A percentile compares a stretch with the other conserved stretches of the same genome.
Conservation (phyloP, 1,140 invertebrate species). For the Druon quercuslanigerum region DNA sequence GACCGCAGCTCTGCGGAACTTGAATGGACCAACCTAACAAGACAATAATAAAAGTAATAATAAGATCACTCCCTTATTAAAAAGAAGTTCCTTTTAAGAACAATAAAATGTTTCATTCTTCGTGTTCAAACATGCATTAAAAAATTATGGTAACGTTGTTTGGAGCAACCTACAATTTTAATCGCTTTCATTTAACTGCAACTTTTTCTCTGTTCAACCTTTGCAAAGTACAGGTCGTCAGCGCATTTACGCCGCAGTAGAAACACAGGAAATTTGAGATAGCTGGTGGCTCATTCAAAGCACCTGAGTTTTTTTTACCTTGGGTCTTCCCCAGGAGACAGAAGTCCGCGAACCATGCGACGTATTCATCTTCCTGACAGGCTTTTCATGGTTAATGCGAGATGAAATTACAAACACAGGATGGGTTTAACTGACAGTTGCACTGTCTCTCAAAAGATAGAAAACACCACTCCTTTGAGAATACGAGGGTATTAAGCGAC, state of each 20-base stretch:
- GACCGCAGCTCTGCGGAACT: too few species aligned
- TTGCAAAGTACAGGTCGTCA: conserved; percentile 15
- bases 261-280: conserved; percentile 51
- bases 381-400: conserved; percentile 55
- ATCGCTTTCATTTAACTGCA: conserved; percentile 23
- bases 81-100: too few species aligned
- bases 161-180: conserved; percentile 4
- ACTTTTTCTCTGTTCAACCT: neutral
- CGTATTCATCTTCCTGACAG: conserved; percentile 52
- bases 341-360: conserved; percentile 52
- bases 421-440: conserved; percentile 49
- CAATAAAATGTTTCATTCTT: too few species aligned
- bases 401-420: conserved; percentile 59
- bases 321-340: conserved; percentile 31
- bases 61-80: too few species aligned
- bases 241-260: conserved; percentile 49
- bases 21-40: too few species aligned
- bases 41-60: too few species aligned
- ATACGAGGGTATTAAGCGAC: conserved; percentile 1
- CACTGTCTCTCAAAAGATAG: conserved; percentile 37
- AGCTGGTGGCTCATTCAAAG: conserved; percentile 54
- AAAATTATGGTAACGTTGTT: neutral
- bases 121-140: too few species aligned
- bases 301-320: conserved; percentile 33
- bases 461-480: conserved; percentile 18